Conservation (phyloP, 2,797 vertebrate genomes). For the Phrynocephalus forsythii region DNA sequence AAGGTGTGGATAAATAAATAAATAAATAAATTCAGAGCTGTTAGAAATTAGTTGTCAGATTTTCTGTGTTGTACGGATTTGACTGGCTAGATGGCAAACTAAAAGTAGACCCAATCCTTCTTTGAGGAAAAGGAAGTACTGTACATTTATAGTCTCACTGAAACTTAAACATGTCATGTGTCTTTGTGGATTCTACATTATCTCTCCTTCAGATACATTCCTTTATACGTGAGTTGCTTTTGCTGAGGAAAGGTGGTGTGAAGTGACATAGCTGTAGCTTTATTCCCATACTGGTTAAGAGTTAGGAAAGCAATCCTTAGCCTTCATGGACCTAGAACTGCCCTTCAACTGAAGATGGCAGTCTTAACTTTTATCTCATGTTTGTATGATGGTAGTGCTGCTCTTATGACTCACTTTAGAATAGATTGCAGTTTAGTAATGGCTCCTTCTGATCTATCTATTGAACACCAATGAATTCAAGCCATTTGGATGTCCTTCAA, state of each 20-base stretch:
- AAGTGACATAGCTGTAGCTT: too few species aligned
- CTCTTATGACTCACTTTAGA: background rate
- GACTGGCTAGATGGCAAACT: slow-evolving; percentile 43
- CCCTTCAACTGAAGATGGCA: background rate
- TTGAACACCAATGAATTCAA: background rate
- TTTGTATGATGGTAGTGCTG: background rate
- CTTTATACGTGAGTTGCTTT: rapidly evolving
- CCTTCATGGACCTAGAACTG: background rate
- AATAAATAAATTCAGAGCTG: background rate
- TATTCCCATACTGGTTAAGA: background rate
- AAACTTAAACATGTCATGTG: background rate
- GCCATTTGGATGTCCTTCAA: slow-evolving; percentile 16
- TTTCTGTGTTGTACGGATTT: slow-evolving; percentile 36
- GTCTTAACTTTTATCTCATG: background rate
- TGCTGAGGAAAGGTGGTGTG: background rate
- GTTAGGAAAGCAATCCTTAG: background rate
- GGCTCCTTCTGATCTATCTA: background rate
- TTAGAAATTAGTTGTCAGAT: slow-evolving; percentile 28
- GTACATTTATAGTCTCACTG: slow-evolving; percentile 38
- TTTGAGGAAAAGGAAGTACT: slow-evolving; percentile 51
- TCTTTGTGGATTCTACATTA: slow-evolving; percentile 13
- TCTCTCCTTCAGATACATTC: background rate
- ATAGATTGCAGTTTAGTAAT: background rate
- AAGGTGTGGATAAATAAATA: too few species aligned
- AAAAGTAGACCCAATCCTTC: slow-evolving; percentile 60